These are phyloP conservation scores for Drosophila paramelanica DNA, from an alignment of 2,888 invertebrate species.

Conservation along the genomic window DNA sequence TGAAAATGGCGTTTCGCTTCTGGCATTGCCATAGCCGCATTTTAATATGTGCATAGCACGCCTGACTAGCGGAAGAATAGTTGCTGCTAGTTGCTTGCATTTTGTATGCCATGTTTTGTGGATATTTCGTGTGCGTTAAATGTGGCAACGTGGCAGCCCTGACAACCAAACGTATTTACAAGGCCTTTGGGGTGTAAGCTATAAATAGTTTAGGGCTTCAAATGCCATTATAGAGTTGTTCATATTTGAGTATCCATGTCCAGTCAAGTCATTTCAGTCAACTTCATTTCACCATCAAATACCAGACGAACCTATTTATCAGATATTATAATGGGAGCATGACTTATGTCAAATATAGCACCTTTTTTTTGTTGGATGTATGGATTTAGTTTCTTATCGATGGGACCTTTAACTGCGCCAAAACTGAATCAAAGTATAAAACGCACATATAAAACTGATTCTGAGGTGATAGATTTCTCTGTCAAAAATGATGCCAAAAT, in stretches of 20 bases:
- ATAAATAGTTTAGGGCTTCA: background rate
- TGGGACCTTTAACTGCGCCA: no score
- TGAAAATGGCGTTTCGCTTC: constrained; percentile 50
- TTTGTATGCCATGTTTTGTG: background rate
- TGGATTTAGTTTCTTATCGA: no score
- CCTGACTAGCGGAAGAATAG: background rate
- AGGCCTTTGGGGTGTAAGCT: background rate
- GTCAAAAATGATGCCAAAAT: no score
- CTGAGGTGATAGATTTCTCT: no score
- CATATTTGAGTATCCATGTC: background rate
- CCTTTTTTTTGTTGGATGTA: no score
- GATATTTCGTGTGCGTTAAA: background rate
- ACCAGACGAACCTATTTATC: background rate
- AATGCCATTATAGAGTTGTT: background rate
- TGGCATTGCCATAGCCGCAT: constrained; percentile 16
- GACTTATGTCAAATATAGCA: background rate
- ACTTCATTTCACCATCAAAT: no score
- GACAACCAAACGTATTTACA: background rate
- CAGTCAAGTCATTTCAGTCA: background rate
- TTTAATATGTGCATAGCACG: constrained; percentile 9
- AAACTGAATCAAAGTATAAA: no score
- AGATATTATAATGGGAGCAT: background rate
- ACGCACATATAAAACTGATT: no score
- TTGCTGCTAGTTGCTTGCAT: background rate
- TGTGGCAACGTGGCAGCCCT: background rate